phyloP scores from a whole-genome alignment of 2,888 invertebrate species.

The Tenthredo distinguenda region DNA sequence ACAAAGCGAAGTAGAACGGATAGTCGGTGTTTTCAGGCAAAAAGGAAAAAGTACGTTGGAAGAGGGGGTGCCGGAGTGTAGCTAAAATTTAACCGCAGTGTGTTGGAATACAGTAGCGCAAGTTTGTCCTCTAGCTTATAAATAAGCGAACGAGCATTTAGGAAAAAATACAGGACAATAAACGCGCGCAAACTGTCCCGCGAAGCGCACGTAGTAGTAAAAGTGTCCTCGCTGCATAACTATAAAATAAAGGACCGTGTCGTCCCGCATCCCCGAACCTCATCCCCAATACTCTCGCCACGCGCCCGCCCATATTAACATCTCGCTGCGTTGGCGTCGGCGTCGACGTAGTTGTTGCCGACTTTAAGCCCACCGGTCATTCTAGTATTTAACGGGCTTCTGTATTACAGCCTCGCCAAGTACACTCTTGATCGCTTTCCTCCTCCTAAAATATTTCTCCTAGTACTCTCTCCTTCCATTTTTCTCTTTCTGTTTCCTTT shows the following conservation, averaged over 20 bases:
- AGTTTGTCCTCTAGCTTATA: slow-evolving; percentile 57
- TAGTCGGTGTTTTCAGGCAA: not conserved
- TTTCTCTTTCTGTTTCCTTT: not conserved
- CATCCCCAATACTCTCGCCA: slow-evolving; percentile 56
- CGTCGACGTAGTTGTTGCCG: slow-evolving; percentile 32
- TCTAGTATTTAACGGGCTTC: slow-evolving; percentile 71
- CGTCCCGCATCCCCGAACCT: slow-evolving; percentile 50
- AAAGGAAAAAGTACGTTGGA: not conserved
- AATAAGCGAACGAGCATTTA: slow-evolving; percentile 66
- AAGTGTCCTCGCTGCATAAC: slow-evolving; percentile 74
- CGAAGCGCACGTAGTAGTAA: slow-evolving; percentile 68
- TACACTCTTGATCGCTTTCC: slow-evolving; percentile 47
- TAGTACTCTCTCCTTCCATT: not conserved
- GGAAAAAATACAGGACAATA: slow-evolving; percentile 68
- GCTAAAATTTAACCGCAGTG: slow-evolving; percentile 48
- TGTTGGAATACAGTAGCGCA: not conserved
- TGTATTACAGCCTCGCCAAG: slow-evolving; percentile 66
- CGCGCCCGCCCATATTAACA: slow-evolving; percentile 69
- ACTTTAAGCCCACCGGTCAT: slow-evolving; percentile 69
- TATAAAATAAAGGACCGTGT: slow-evolving; percentile 72
- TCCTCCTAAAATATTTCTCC: slow-evolving; percentile 38
- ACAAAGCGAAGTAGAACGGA: slow-evolving; percentile 34
- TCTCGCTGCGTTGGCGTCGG: slow-evolving; percentile 64
- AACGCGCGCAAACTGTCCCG: slow-evolving; percentile 67
- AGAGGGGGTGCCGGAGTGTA: not conserved